Evolutionary conservation across 2,888 invertebrate species (phyloP), one percentile per base, ranked within the genome.

Genomic region (Anodontia alba): DNA sequence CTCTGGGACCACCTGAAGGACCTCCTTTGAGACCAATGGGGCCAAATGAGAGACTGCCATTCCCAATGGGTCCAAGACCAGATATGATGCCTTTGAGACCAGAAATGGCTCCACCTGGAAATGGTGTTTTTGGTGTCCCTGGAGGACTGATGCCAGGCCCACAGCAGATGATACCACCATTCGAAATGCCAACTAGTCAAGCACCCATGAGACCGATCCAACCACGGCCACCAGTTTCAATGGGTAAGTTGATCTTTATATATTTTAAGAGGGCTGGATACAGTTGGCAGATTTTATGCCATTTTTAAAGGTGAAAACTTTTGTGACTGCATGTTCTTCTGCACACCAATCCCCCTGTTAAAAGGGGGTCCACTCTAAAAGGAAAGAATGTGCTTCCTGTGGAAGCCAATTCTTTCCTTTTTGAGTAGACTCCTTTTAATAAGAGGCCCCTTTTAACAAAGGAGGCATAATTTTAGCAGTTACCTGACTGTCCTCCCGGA

Each of bases 21-120:
- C 76, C 74, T 42, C 54, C 57, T 54, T 33, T 73, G 31, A 69
- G 73, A 23, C 66, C 75, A 23, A 33, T 62, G 17, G n/a, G n/a
- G 17, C 62, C 31, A 33, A 33, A 33, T 8, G 62, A 62, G 33
- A 62, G 62, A 33, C 33, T 62, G 2, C 62, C 26, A 49, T 66
- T 23, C 33, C 71, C 57, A 71, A 49, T 46, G 43, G 43, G 26
- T 7, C 36, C 29, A 71, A n/a, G 17, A 23, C 73, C 73, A 62
- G 66, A n/a, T 17, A 29, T 73, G 33, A 38, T n/a, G 17, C 54
- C 73, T 54, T 54, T 54, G 57, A 31, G 17, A 17, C 73, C 73
- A 38, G 66, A 31, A 7, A 20, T 73, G 23, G 10, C 62, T 33
- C 62, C 5, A 26, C 66, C 73, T 20, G 43, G n/a, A n/a, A n/a